phyloP scores from a whole-genome alignment of 2,797 vertebrate species.

The Macrochelys suwanniensis region DNA sequence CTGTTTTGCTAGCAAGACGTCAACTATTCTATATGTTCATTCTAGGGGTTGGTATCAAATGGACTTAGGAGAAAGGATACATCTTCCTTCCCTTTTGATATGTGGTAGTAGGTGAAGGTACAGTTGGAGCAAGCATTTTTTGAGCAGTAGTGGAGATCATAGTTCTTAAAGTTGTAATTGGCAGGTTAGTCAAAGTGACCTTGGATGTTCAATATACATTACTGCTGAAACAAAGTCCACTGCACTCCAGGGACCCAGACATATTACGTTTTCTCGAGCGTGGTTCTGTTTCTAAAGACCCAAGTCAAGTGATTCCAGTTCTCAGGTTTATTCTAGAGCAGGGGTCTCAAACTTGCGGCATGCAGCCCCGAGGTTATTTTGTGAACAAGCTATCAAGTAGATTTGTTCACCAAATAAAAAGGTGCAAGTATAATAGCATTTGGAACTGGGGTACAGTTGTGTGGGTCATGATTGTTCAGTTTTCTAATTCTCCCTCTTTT shows the following conservation, averaged over 20 bases:
- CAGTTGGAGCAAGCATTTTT: neutral
- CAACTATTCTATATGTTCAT: neutral
- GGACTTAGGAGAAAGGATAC: neutral
- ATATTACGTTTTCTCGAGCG: neutral
- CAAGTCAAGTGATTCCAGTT: neutral
- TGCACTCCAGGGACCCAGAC: neutral
- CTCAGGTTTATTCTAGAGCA: too few species aligned
- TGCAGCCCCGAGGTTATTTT: too few species aligned
- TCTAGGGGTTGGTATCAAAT: neutral
- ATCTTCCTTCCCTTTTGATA: rapidly evolving
- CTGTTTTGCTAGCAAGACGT: neutral
- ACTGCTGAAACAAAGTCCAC: neutral
- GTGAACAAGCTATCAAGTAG: neutral
- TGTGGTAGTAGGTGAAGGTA: neutral
- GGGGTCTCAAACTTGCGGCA: too few species aligned
- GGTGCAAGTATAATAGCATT: neutral
- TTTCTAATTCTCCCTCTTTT: slow-evolving; percentile 25
- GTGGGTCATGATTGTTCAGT: neutral
- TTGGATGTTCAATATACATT: neutral
- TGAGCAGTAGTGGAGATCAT: neutral
- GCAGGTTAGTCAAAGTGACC: neutral
- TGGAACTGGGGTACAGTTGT: neutral
- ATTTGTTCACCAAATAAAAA: neutral
- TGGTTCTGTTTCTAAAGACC: neutral
- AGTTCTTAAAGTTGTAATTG: neutral